phyloP scores from a whole-genome alignment of 2,113 vertebrate genomes.

The Tragelaphus strepsiceros region DNA sequence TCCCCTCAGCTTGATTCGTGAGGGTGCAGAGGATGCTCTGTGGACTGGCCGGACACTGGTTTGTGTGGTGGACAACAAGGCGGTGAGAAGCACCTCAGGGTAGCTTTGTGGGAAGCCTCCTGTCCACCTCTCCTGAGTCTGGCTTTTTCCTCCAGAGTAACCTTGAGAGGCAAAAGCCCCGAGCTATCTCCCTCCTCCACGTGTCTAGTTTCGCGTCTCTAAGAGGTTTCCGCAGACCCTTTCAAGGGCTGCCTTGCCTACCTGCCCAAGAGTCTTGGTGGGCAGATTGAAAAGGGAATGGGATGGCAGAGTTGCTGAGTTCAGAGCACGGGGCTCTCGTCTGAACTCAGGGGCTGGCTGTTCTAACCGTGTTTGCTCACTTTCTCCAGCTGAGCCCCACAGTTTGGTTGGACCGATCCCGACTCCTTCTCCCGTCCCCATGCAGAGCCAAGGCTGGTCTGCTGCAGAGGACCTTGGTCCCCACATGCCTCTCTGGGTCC shows the following conservation, averaged over 20 bases:
- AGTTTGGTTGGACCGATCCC: background rate
- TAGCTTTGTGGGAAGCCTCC: background rate
- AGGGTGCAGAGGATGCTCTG: background rate
- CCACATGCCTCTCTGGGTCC: background rate
- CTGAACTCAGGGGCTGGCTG: background rate
- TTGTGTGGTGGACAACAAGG: no score
- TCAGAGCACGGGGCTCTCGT: accelerated
- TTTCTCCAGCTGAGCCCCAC: background rate
- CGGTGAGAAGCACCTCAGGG: background rate
- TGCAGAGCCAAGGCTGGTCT: background rate
- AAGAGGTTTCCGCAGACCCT: background rate
- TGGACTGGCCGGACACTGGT: background rate
- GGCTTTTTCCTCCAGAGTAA: background rate
- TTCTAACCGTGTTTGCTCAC: background rate
- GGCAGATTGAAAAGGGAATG: background rate
- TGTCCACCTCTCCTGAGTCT: accelerated
- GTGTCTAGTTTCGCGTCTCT: background rate
- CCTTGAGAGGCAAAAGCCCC: background rate
- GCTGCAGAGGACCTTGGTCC: background rate
- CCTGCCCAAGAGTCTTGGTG: background rate
- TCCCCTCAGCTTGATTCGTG: background rate
- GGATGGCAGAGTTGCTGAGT: background rate
- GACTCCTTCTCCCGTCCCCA: background rate
- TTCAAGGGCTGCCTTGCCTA: background rate
- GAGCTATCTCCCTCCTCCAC: accelerated